Evolutionary conservation across 2,797 vertebrate genomes (phyloP), one percentile per base, ranked within the genome.

Genomic region (Hypotaenidia philippensis): DNA sequence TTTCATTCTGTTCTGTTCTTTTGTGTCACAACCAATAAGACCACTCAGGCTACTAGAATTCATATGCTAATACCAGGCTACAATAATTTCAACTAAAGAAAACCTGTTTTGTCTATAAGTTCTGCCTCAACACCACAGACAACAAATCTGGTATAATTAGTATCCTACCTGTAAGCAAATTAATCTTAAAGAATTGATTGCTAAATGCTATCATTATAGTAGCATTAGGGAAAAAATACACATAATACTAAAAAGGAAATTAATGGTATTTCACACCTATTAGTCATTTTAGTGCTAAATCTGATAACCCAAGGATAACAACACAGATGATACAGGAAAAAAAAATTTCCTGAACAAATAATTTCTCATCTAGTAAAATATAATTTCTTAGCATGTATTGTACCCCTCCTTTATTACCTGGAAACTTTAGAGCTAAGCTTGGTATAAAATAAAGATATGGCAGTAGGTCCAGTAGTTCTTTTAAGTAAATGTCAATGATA

Each of bases 111-210:
- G 31, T 40, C 8, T 36, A 4, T 63, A 74, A 47, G 8, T 82
- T 85, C 59, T 72, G 25, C 44, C 41, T 85, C 27, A 70, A 31
- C 49, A 50, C 15, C 29, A 20, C 0, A 45, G 47, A 91, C 23
- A 74, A 53, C 31, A 70, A 32, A 55, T 80, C 44, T 93, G 74
- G 19, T 50, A 59, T 0, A 3, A 60, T 77, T 70, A 72, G 5
- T 10, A 32, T 90, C 26, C 20, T 83, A 57, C 77, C 26, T 66
- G 6, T 56, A 60, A 90, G 49, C 14, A 74, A 74, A 85, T 94
- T 68, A 63, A 79, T 8, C 25, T 88, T 86, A 72, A 75, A 90
- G 6, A 59, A 69, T 31, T 52, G 7, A 60, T 93, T 85, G 47
- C 10, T 76, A 61, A 82, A 21, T 91, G 12, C 4, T 78, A 9